phyloP scores from a whole-genome alignment of 2,797 vertebrate genomes.

The Morus bassanus region DNA sequence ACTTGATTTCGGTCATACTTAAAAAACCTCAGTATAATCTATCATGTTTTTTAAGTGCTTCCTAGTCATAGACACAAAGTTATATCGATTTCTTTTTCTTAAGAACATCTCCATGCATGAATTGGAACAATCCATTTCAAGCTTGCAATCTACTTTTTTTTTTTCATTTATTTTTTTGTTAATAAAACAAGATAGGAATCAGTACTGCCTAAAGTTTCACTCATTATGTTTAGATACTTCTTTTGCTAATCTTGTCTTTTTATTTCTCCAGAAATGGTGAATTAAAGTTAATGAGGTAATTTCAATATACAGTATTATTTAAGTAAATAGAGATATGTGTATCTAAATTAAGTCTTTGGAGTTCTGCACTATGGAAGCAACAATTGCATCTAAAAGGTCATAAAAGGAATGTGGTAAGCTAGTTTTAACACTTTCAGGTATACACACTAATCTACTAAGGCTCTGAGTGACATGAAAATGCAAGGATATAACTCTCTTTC shows the following conservation, averaged over 20 bases:
- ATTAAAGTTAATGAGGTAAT: not conserved
- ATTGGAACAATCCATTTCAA: not conserved
- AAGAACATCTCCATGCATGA: not conserved
- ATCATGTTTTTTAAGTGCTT: not conserved
- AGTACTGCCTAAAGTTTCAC: not conserved
- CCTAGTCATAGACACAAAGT: not conserved
- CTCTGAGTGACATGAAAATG: not conserved
- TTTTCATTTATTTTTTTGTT: not conserved
- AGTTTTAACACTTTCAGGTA: not conserved
- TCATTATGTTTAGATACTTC: not conserved
- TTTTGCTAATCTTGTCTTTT: not conserved
- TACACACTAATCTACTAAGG: accelerated
- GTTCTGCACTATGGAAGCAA: not conserved
- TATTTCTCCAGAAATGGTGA: not conserved
- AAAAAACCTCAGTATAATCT: not conserved
- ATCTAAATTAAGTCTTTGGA: not conserved
- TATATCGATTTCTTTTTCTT: not conserved
- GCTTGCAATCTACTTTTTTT: not conserved
- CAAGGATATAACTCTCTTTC: not conserved
- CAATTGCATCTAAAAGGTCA: not conserved
- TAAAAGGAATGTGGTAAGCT: not conserved
- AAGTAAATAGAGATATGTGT: not conserved
- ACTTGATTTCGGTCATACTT: not conserved
- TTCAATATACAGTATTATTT: not conserved
- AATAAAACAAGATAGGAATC: not conserved